phyloP scores from a whole-genome alignment of 2,797 vertebrate genomes.

The Esox masquinongy region DNA sequence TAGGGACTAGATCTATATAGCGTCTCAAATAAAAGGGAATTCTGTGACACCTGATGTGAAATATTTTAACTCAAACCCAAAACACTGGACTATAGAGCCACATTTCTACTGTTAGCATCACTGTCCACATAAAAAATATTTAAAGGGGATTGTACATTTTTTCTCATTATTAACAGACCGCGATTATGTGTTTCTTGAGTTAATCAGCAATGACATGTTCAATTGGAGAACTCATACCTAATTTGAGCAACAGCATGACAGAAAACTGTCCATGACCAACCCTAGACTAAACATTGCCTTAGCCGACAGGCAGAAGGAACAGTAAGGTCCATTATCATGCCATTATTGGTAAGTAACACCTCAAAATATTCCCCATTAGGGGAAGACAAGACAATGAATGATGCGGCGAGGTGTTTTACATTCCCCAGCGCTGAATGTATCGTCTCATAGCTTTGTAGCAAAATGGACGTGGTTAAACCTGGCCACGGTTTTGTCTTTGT shows the following conservation, averaged over 20 bases:
- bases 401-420: slow-evolving; percentile 8
- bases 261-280: not conserved
- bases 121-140: no score
- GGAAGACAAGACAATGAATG: slow-evolving; percentile 37
- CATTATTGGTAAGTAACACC: not conserved
- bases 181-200: slow-evolving; percentile 9
- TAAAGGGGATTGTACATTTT: slow-evolving; percentile 5
- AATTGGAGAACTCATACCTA: not conserved
- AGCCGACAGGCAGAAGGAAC: not conserved
- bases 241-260: not conserved
- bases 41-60: no score
- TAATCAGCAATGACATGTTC: not conserved
- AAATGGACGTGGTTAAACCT: slow-evolving; percentile 35
- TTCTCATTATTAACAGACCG: slow-evolving; percentile 44
- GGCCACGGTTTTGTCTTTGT: slow-evolving; percentile 48
- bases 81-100: no score
- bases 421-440: slow-evolving; percentile 16
- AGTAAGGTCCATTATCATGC: not conserved
- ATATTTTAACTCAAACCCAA: no score
- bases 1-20: no score
- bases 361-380: not conserved
- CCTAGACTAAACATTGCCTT: not conserved
- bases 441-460: slow-evolving; percentile 4
- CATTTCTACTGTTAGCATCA: no score
- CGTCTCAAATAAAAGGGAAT: no score